Evolutionary conservation across 2,888 invertebrate species (phyloP), one percentile per base, ranked within the genome.

Genomic region (Eristalis arbustorum): DNA sequence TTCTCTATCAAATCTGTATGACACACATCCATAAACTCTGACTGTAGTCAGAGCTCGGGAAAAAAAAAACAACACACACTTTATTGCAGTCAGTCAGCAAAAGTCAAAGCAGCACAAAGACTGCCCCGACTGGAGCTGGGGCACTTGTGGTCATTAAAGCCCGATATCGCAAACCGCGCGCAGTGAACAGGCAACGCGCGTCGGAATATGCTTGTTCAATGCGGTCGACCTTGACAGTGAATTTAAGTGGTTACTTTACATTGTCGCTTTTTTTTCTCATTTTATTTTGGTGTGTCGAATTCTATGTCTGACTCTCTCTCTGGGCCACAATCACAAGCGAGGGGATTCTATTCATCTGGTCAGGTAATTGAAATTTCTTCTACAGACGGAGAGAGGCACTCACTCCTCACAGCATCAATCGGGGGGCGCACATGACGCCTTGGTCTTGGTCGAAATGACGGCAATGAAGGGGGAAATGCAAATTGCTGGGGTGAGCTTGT

Each of bases 171-270:
- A 68, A 42, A 13, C n/a, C 59, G 31, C 25, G 61, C 66, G 49
- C 59, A 75, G 42, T 59, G 25, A 74, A 66, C 57, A n/a, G n/a
- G 23, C 23, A 69, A 34, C 18, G 18, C 18, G 62, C 62, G 80
- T 72, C 59, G 72, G 71, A 75, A 66, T 62, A 49, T 67, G 42
- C 72, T 56, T 13, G 28, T 73, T 85, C 68, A 81, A 77, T 85
- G 84, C 69, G 77, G 59, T 66, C 73, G 84, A 81, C 84, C 84
- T 85, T 85, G 84, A 73, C 84, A 85, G 77, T 85, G 81, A 85
- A 81, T 85, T 73, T 80, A 69, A 34, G 42, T 64, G 61, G 63
- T 68, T n/a, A 18, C 25, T 63, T 63, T 3, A 42, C 42, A 28
- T 37, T 22, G 34, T 13, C 49, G 28, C 31, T 63, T 40, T 34